Conservation (phyloP, 2,113 vertebrate species). For the Pyxicephalus adspersus region DNA sequence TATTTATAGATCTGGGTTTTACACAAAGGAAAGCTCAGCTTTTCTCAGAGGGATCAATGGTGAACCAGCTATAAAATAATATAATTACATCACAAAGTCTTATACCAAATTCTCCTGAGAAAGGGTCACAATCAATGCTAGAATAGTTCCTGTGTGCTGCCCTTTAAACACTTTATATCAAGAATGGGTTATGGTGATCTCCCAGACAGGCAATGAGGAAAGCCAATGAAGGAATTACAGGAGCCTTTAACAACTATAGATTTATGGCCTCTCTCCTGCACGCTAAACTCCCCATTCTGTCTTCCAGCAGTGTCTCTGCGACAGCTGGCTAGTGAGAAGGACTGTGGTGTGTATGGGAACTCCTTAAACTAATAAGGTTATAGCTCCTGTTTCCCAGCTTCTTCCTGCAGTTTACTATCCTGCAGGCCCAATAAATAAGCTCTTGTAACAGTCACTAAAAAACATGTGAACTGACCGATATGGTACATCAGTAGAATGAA, state of each 20-base stretch:
- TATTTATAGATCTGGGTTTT: not conserved
- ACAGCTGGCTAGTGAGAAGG: slow-evolving; percentile 29
- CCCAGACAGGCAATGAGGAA: slow-evolving; percentile 40
- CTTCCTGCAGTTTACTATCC: slow-evolving; percentile 22
- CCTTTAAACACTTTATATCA: slow-evolving; percentile 50
- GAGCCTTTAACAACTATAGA: slow-evolving; percentile 32
- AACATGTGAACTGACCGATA: slow-evolving; percentile 7
- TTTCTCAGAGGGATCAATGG: slow-evolving; percentile 23
- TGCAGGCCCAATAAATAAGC: slow-evolving; percentile 31
- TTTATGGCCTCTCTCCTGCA: slow-evolving; percentile 32
- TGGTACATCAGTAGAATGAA: not conserved
- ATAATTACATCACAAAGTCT: slow-evolving; percentile 50
- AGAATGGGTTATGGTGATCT: slow-evolving; percentile 35
- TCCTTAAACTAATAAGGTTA: slow-evolving; percentile 35
- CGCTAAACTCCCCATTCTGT: slow-evolving; percentile 35
- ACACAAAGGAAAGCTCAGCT: slow-evolving; percentile 9
- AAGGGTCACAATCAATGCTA: slow-evolving; percentile 27
- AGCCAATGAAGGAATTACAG: slow-evolving; percentile 35
- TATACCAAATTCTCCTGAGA: slow-evolving; percentile 39
- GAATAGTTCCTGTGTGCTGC: slow-evolving; percentile 43
- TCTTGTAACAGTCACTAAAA: slow-evolving; percentile 12
- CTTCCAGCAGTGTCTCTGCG: slow-evolving; percentile 8
- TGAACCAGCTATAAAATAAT: slow-evolving; percentile 46
- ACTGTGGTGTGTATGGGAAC: not conserved
- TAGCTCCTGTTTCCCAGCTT: slow-evolving; percentile 12